Conservation (phyloP, 2,888 invertebrate species). For the Nasonia oneida region DNA sequence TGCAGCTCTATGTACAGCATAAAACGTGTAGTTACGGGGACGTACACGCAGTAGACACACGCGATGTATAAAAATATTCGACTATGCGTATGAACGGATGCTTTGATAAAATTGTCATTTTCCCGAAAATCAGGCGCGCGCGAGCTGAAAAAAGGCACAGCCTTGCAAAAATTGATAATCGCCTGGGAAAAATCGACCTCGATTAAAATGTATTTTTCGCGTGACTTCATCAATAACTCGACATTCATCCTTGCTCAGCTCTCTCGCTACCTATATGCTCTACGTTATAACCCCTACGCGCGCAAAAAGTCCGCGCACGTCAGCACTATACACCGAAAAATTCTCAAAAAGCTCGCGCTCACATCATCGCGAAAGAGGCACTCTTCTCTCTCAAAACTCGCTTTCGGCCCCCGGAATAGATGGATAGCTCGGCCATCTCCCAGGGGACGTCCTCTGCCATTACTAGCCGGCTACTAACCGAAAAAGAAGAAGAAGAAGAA, state of each 20-base stretch:
- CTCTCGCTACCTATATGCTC: neutral
- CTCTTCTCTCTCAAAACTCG: neutral
- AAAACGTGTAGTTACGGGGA: neutral
- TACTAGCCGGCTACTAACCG: neutral
- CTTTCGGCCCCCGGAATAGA: neutral
- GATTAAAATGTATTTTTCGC: slow-evolving; percentile 49
- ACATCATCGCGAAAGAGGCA: neutral
- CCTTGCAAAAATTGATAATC: neutral
- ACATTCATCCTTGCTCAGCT: slow-evolving; percentile 19
- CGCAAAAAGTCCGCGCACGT: neutral
- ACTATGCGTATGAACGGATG: neutral
- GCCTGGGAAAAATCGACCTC: neutral
- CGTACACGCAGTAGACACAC: neutral
- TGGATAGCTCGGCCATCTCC: neutral
- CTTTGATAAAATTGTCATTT: neutral
- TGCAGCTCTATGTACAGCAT: neutral
- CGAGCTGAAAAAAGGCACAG: neutral
- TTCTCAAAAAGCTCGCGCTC: neutral
- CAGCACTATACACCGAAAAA: neutral
- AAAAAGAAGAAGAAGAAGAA: neutral
- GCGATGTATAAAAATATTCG: neutral
- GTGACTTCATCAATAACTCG: slow-evolving; percentile 42
- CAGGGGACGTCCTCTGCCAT: neutral
- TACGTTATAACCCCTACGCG: neutral
- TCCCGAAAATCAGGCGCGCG: neutral